Base-by-base conservation (phyloP, 2,888 invertebrate species). In the Hemithea aestivaria region DNA sequence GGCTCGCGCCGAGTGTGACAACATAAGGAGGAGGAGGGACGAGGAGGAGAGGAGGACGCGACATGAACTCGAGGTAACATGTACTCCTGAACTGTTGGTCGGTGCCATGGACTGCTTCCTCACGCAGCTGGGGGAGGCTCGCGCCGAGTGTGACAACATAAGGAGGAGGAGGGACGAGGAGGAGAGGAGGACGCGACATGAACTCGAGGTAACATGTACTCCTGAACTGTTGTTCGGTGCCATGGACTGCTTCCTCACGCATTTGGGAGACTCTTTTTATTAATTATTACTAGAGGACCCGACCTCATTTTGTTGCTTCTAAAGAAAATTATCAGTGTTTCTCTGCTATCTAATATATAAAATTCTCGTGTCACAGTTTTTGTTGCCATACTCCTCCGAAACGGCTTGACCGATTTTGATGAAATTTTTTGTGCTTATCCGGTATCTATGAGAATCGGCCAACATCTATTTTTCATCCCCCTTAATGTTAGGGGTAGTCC, bases 151-250 rank as follows among this genome's bases (percentile, higher is more conserved):
- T 65, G 95, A 96, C 63, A 95, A 94, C 49, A 91, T 94, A 76
- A 88, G 93, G 20, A 90, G 93, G 35, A 90, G 94, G 12, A 91
- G 95, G 40, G 96, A 96, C 68, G 97, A 97, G 57, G 97, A 97
- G 68, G 96, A 96, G 72, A 92, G 96, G 50, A 89, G 97, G 37
- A 92, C 93, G 6, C 90, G 94, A 51, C 95, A 97, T 66, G 97
- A 97, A 70, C 95, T 95, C 47, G 96, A 96, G 89, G 87, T 84
- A 35, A 12, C 24, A 12, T 11, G 6, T 16, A 20, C 12, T n/a
- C 97, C 97, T 0, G 97, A 97, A 60, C 96, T 96, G 67, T 94
- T 98, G 84, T 98, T 97, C 80, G 96, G 96, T 1, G 94, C 96
- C 27, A 93, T 98, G 60, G 97, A 97, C 80, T 89, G 92, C 2